These are phyloP conservation scores for Sinelater perroti DNA, from an alignment of 2,888 invertebrate species.

Conservation along the genomic window DNA sequence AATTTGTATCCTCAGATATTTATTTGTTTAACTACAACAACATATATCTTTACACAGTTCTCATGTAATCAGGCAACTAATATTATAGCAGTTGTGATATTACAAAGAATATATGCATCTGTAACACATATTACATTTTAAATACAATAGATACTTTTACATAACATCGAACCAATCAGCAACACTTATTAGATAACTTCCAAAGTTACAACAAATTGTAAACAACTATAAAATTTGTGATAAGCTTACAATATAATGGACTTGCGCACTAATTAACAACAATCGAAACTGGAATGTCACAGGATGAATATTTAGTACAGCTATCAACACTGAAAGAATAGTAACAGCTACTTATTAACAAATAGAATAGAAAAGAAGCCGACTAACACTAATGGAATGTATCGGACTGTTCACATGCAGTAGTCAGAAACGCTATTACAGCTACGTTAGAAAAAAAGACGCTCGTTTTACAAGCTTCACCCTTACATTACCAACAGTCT, in stretches of 20 bases:
- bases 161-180: constrained; percentile 2
- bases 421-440: no score
- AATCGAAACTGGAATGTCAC: no score
- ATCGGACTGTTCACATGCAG: no score
- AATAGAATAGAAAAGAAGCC: no score
- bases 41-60: constrained; percentile 5
- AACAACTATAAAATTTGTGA: no score
- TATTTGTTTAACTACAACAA: constrained; percentile 14
- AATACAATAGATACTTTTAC: constrained; percentile 1
- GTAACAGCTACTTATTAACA: no score
- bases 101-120: constrained; percentile 6
- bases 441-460: background rate
- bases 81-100: constrained; percentile 8
- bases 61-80: constrained; percentile 10
- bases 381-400: no score
- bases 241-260: background rate
- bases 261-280: background rate
- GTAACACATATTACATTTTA: constrained; percentile 13
- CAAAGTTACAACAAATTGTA: no score
- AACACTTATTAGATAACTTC: constrained; percentile 10
- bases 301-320: no score
- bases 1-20: background rate
- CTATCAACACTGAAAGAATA: no score
- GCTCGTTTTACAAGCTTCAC: background rate
- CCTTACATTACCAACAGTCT: background rate